phyloP scores from a whole-genome alignment of 2,797 vertebrate genomes.

The Sebastes matsubarae region DNA sequence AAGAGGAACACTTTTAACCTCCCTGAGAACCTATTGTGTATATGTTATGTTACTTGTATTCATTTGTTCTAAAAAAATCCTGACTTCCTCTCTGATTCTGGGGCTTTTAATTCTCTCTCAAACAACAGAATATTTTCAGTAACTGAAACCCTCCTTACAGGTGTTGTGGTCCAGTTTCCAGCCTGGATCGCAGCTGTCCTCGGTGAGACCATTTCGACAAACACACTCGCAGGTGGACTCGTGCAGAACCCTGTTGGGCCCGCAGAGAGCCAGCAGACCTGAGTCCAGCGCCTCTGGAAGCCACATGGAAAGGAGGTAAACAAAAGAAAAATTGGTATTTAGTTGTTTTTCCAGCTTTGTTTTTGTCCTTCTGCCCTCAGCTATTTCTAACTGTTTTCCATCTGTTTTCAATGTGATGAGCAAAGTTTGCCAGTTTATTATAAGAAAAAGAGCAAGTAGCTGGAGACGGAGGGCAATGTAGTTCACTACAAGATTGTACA shows the following conservation, averaged over 20 bases:
- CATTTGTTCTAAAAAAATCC: neutral
- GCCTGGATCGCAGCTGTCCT: conserved; percentile 79
- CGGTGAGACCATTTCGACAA: conserved; percentile 81
- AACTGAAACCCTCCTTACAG: conserved; percentile 61
- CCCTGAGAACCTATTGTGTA: neutral
- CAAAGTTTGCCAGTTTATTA: neutral
- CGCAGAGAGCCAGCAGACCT: conserved; percentile 78
- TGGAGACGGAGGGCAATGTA: neutral
- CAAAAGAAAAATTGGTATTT: neutral
- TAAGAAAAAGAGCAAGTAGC: neutral
- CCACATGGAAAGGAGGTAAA: neutral
- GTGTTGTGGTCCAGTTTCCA: conserved; percentile 80
- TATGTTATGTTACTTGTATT: neutral
- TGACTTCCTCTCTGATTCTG: neutral
- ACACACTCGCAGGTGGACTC: conserved; percentile 78
- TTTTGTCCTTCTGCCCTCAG: neutral
- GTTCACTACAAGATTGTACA: conserved; percentile 42
- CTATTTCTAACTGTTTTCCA: neutral
- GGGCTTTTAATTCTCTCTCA: neutral
- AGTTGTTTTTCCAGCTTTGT: neutral
- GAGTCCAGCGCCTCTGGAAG: conserved; percentile 69
- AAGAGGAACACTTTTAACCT: neutral
- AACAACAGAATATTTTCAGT: neutral
- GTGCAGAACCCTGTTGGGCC: conserved; percentile 78
- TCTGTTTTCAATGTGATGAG: neutral